Conservation (phyloP, 2,113 vertebrate genomes). For the Brevimyrus niger region DNA sequence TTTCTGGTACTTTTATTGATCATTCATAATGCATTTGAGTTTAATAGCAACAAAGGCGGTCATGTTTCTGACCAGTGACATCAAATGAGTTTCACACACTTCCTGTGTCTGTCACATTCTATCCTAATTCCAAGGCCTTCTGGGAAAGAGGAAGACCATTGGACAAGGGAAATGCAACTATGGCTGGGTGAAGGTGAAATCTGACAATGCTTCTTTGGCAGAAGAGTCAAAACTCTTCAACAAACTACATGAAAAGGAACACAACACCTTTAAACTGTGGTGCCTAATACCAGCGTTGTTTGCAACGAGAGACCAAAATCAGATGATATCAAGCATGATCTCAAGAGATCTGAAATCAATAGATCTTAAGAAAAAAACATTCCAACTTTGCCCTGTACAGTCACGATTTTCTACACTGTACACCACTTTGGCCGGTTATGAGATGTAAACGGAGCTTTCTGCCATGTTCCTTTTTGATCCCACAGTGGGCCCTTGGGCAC, state of each 20-base stretch:
- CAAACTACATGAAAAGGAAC: neutral
- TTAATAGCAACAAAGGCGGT: neutral
- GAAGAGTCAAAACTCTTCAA: neutral
- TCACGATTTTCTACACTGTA: neutral
- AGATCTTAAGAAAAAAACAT: neutral
- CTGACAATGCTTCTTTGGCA: neutral
- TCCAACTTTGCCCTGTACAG: neutral
- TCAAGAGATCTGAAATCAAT: neutral
- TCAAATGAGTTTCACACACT: neutral
- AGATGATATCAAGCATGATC: neutral
- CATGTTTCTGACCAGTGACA: neutral
- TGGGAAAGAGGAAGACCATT: neutral
- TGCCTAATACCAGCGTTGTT: neutral
- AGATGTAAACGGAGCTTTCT: constrained; percentile 36
- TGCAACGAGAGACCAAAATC: neutral
- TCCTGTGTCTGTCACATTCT: neutral
- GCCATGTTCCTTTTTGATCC: constrained; percentile 61
- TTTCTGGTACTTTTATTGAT: neutral
- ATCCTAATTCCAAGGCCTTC: neutral
- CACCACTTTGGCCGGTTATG: neutral
- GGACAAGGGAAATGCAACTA: neutral
- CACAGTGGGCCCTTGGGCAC: constrained; percentile 46
- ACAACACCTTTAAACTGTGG: neutral
- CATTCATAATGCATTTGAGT: neutral
- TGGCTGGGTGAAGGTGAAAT: neutral